Base-by-base conservation (phyloP, 2,797 vertebrate genomes). In the Esox lucius region DNA sequence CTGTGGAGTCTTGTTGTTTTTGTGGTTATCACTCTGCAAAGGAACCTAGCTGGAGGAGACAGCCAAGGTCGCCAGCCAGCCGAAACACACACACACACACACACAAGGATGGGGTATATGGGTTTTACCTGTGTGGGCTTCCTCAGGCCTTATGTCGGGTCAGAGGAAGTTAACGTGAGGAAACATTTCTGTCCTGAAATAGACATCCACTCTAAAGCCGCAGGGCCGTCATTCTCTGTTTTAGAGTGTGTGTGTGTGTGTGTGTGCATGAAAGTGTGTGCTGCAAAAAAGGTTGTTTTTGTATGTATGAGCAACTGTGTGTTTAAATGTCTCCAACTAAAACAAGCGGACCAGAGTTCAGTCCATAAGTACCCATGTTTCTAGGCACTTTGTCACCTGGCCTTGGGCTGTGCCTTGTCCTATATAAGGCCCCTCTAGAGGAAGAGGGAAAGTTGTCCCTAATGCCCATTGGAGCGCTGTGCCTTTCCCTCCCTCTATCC, bases 111-210 rank as follows among this genome's bases (percentile, higher is more conserved):
- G 3, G 9, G 5, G 39, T 42, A 42, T 9, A 42, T 42, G 39
- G 9, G 39, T 75, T 86, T 81, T 81, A 82, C 72, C 78, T 83
- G 39, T 77, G 51, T 75, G 65, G 5, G 4, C 79, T 85, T 84
- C 74, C 33, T 15, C n/a, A 67, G 74, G 68, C 72, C 12, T n/a
- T 71, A 17, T 48, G 77, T 72, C 81, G 73, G 67, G 70, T 81
- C 75, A 48, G 71, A 72, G 70, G 79, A 83, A 72, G 81, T 78
- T 82, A 79, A 80, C 28, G 13, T 75, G 75, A 76, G 81, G 75
- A 80, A 81, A 68, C 46, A 56, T 76, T 80, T 84, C n/a, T 75
- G 61, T 75, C 81, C 81, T 83, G 71, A 84, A 89, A 85, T 84
- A 85, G 80, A 80, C 77, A 39, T 64, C 26, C 62, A 19, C 5